Conservation (phyloP, 2,888 invertebrate genomes). For the Caenorhabditis sp. region DNA sequence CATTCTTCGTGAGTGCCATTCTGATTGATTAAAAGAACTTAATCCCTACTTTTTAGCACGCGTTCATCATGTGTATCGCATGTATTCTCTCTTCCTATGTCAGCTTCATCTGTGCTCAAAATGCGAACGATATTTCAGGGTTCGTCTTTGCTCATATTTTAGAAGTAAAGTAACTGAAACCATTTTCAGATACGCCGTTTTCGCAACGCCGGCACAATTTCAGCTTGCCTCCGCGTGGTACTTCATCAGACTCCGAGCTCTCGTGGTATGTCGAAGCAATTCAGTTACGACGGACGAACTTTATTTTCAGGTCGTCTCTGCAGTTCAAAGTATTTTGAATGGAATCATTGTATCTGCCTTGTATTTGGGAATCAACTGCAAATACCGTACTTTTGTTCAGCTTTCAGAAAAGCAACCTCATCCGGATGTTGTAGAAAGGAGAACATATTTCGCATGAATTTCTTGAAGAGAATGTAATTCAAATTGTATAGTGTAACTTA, state of each 20-base stretch:
- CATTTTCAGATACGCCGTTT: constrained; percentile 61
- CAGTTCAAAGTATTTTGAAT: constrained; percentile 61
- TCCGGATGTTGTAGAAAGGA: constrained; percentile 61
- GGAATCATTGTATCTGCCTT: constrained; percentile 61
- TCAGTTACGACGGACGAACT: neutral
- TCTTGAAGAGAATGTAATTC: neutral
- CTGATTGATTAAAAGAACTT: neutral
- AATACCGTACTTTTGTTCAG: constrained; percentile 70
- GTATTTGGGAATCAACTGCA: constrained; percentile 70
- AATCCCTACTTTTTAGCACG: constrained; percentile 64
- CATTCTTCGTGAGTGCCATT: constrained; percentile 54
- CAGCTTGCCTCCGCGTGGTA: constrained; percentile 72
- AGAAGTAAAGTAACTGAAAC: neutral
- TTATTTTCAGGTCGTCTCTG: constrained; percentile 59
- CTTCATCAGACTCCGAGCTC: constrained; percentile 61
- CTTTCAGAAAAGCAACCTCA: constrained; percentile 55
- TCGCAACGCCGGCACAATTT: constrained; percentile 69
- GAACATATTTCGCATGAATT: constrained; percentile 64
- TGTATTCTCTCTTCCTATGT: constrained; percentile 61
- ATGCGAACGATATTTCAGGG: constrained; percentile 63
- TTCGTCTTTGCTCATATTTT: neutral
- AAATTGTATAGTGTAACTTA: constrained; percentile 7
- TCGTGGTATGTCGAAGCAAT: constrained; percentile 16
- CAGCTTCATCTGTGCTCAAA: constrained; percentile 63
- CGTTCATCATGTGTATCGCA: constrained; percentile 52